Conservation (phyloP, 2,113 vertebrate species). For the Sapayoa aenigma region DNA sequence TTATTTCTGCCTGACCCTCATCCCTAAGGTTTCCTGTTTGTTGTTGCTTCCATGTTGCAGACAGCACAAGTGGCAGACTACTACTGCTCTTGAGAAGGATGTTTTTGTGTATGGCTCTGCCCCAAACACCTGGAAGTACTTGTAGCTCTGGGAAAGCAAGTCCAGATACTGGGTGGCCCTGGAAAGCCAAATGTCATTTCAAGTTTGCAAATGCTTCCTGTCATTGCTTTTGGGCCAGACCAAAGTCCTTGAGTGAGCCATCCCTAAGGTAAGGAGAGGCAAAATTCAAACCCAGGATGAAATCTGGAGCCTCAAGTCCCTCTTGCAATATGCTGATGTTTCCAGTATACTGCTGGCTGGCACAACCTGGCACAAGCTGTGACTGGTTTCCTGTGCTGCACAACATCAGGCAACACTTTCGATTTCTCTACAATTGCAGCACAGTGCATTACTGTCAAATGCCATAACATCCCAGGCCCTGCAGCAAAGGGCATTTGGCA, state of each 20-base stretch:
- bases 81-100: neutral
- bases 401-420: neutral
- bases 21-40: neutral
- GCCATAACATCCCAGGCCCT: rapidly evolving
- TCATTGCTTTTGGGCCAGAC: neutral
- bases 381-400: neutral
- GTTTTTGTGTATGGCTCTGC: slow-evolving; percentile 14
- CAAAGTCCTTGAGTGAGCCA: neutral
- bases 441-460: rapidly evolving
- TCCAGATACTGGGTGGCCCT: slow-evolving; percentile 11
- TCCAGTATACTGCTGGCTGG: rapidly evolving
- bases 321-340: neutral
- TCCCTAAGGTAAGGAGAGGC: neutral
- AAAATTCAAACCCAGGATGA: neutral
- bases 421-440: neutral
- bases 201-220: slow-evolving; percentile 14
- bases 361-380: neutral
- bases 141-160: neutral
- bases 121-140: slow-evolving; percentile 50
- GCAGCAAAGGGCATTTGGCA: rapidly evolving
- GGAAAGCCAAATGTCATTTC: slow-evolving; percentile 16
- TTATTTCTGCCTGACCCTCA: neutral
- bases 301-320: neutral
- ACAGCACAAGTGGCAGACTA: neutral
- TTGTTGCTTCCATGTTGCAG: neutral